Conservation (phyloP, 2,797 vertebrate genomes). For the Enteromius afrohamiltoni region DNA sequence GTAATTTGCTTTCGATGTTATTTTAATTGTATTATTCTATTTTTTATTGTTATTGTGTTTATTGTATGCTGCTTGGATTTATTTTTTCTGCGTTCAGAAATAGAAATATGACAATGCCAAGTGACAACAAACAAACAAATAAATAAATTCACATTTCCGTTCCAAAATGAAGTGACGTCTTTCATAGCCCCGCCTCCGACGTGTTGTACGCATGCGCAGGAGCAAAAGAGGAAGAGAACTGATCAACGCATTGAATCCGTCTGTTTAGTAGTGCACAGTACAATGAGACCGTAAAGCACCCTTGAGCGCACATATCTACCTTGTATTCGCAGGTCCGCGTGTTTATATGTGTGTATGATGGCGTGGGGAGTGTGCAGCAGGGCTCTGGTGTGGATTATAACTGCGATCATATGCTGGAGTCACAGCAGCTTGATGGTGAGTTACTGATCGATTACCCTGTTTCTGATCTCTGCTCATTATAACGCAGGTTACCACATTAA, state of each 20-base stretch:
- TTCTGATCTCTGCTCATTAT: not conserved
- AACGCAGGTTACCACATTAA: not conserved
- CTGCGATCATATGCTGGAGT: slow-evolving; percentile 63
- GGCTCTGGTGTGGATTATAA: slow-evolving; percentile 74
- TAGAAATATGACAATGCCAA: not conserved
- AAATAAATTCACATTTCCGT: not conserved
- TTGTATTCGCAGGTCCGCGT: not conserved
- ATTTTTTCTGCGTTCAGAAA: not conserved
- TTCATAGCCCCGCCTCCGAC: not conserved
- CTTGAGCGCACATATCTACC: not conserved
- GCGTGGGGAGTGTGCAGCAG: slow-evolving; percentile 73
- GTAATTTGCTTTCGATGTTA: not conserved
- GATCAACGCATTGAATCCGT: not conserved
- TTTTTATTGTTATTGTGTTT: not conserved
- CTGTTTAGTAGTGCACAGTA: not conserved
- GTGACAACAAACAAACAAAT: not conserved
- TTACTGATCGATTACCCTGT: not conserved
- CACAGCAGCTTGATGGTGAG: slow-evolving; percentile 68
- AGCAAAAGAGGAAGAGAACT: not conserved
- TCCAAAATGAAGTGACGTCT: not conserved
- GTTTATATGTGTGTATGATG: slow-evolving; percentile 65
- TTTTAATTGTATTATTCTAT: not conserved
- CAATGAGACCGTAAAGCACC: not conserved
- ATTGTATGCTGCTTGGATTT: not conserved
- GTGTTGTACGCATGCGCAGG: slow-evolving; percentile 10